Conservation (phyloP, 2,113 vertebrate species). For the Malurus elegans region DNA sequence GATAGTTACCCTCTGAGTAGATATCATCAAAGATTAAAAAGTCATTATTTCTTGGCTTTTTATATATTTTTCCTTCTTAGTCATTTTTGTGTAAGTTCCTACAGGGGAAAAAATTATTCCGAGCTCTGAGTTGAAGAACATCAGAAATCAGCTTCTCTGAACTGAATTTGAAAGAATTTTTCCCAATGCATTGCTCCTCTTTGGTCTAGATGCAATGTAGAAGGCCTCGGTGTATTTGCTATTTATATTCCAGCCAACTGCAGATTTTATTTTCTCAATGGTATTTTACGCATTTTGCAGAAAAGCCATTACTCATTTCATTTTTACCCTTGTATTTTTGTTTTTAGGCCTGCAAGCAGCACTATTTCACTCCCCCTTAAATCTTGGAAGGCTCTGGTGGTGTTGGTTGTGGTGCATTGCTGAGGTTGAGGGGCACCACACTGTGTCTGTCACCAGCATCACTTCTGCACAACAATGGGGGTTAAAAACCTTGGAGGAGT, state of each 20-base stretch:
- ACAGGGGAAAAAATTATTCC: neutral
- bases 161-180: neutral
- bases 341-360: neutral
- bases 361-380: neutral
- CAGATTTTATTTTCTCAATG: neutral
- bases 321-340: neutral
- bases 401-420: neutral
- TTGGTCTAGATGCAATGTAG: neutral
- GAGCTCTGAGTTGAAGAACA: neutral
- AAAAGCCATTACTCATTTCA: neutral
- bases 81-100: slow-evolving; percentile 44
- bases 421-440: neutral
- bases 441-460: neutral
- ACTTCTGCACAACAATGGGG: neutral
- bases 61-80: slow-evolving; percentile 60
- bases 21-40: slow-evolving; percentile 66
- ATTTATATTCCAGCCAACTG: neutral
- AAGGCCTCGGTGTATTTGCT: neutral
- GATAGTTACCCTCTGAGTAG: slow-evolving; percentile 62
- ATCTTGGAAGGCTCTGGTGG: neutral
- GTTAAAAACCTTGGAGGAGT: neutral
- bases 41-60: slow-evolving; percentile 62
- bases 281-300: neutral
- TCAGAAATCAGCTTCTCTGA: slow-evolving; percentile 42
- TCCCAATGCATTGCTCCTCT: neutral